Conservation (phyloP, 2,113 vertebrate species). For the Jacana jacana region DNA sequence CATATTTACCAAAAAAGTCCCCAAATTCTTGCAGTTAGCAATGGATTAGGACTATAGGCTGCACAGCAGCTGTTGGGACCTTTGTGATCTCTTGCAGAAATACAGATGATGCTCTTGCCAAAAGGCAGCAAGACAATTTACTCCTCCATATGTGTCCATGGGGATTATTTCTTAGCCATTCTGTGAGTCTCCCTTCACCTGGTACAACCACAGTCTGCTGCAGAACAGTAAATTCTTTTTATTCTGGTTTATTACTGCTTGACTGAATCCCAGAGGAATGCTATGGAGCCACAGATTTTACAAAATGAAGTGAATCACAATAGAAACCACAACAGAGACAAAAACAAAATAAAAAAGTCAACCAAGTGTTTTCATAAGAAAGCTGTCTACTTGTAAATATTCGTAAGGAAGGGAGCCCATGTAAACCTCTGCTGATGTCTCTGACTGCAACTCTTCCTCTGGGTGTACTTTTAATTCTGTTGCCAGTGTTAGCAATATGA, state of each 20-base stretch:
- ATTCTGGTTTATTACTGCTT: not conserved
- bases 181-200: not conserved
- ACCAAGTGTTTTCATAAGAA: not conserved
- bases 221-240: not conserved
- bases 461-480: constrained; percentile 83
- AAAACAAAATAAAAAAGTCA: not conserved
- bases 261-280: not conserved
- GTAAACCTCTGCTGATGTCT: constrained; percentile 60
- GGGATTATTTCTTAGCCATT: not conserved
- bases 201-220: not conserved
- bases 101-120: not conserved
- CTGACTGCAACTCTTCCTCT: constrained; percentile 75
- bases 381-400: constrained; percentile 33
- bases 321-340: not conserved
- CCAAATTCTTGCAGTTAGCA: not conserved
- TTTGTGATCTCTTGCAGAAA: not conserved
- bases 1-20: fast-evolving
- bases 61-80: not conserved
- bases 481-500: constrained; percentile 83
- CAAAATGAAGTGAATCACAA: not conserved
- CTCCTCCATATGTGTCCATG: not conserved
- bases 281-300: not conserved
- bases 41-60: not conserved
- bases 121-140: not conserved
- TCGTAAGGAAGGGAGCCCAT: constrained; percentile 33